Evolutionary conservation across 2,797 vertebrate species (phyloP), one percentile per base, ranked within the genome.

Genomic region (Gambelia wislizenii): DNA sequence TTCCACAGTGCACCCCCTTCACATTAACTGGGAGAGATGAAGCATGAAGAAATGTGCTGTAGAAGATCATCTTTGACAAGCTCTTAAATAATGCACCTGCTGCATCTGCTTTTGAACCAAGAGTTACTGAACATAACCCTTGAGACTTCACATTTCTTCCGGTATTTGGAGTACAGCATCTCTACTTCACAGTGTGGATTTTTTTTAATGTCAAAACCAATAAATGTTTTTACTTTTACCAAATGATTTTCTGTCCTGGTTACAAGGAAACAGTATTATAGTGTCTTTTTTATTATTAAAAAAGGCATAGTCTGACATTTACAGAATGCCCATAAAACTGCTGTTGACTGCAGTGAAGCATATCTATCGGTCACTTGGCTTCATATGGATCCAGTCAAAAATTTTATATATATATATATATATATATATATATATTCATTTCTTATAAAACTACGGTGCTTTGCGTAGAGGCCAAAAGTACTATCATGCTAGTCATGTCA

Each of bases 171-270:
- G 78, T 94, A 86, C 47, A 76, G 84, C 18, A 0, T 93, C 96
- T 96, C 89, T 80, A 92, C 85, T 86, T 92, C 87, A 75, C 77
- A 89, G 85, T 90, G 87, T 89, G 54, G 91, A 91, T 94, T 90
- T 95, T 89, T 95, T 89, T 93, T 89, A 91, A 94, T 97, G 95
- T 96, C 95, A 95, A 95, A 95, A 94, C 90, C 91, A 94, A 96
- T 95, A 95, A 92, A 91, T 92, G 94, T 92, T 96, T 83, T 91
- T 95, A 92, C 90, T 94, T 79, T 93, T 89, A 88, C 85, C 54
- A 84, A 96, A 96, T 95, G 93, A 95, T 96, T 96, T 96, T 95
- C 93, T 97, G 93, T 95, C 93, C 82, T 1, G 69, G 81, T 95
- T 96, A 94, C 94, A 94, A 95, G 91, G 90, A 94, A 96, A 95